Base-by-base conservation (phyloP, 2,113 vertebrate genomes). In the Python bivittatus region DNA sequence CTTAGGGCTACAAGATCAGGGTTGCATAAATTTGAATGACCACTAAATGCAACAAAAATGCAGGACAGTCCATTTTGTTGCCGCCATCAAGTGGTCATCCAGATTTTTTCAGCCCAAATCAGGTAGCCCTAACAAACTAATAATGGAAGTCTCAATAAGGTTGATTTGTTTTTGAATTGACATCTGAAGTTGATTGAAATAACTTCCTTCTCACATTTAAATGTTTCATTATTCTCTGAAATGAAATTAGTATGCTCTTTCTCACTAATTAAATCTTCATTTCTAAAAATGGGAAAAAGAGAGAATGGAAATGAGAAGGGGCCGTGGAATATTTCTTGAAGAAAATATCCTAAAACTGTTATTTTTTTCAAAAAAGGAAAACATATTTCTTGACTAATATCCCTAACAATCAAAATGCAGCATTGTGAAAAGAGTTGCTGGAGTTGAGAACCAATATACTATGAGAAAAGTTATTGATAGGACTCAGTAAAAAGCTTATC, bases 151-250 rank as follows among this genome's bases (percentile, higher is more conserved):
- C 95, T 96, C 93, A 94, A 94, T 93, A 96, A 90, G 96, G 96
- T 95, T 95, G 95, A 97, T 96, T 95, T 96, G 94, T 97, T 97
- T 96, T 97, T 95, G 95, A 95, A 95, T 44, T 54, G 1, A 84
- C 87, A 61, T 93, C 93, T 96, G 93, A 96, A 92, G 91, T 95
- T 96, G 86, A 95, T 94, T 97, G 96, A 95, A 96, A 96, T 96
- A 95, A 95, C 96, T 94, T 93, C 90, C 57, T 48, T 86, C 91
- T 95, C 64, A 90, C 17, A 95, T 97, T 95, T 95, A 94, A 93
- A 96, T 94, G 93, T 94, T 95, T 93, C 42, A 92, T 93, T 96
- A 93, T 93, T 91, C 72, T 93, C 84, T 95, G 48, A 92, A 94
- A 95, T 94, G 91, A 85, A 91, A 72, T 85, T 33, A 29, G 42